Conservation (phyloP, 2,797 vertebrate genomes). For the Catharus ustulatus region DNA sequence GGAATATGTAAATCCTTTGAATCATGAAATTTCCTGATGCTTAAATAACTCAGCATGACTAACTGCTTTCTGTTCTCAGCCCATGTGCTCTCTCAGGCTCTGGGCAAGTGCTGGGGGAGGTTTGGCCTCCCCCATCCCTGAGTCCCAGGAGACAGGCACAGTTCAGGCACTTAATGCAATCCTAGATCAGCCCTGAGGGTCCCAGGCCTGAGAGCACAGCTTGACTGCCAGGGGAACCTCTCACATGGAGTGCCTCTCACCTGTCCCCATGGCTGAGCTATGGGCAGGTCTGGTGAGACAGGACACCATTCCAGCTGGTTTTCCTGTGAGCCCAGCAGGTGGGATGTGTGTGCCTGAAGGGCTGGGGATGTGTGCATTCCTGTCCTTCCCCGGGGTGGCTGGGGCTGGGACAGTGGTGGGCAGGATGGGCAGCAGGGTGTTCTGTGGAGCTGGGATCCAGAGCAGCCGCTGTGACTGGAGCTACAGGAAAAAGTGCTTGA, state of each 20-base stretch:
- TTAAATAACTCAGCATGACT: not conserved
- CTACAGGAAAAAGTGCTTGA: not conserved
- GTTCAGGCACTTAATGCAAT: not conserved
- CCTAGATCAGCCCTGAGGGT: not conserved
- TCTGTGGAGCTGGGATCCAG: not conserved
- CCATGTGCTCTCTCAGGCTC: not conserved
- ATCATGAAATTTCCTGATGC: not conserved
- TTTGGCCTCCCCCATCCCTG: not conserved
- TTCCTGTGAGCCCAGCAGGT: not conserved
- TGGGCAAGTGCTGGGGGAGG: not conserved
- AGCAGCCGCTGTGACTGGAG: accelerated
- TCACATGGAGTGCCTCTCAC: not conserved
- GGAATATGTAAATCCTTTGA: not conserved
- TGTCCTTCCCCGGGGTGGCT: accelerated
- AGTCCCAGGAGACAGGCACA: not conserved
- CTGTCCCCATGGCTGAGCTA: not conserved
- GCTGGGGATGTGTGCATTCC: not conserved
- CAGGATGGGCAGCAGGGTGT: accelerated
- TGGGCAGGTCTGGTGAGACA: not conserved
- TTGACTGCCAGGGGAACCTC: not conserved
- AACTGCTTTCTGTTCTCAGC: conserved; percentile 26
- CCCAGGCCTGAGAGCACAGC: not conserved
- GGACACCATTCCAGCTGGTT: not conserved
- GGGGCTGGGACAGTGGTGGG: not conserved
- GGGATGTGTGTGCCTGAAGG: not conserved